Conservation (phyloP, 2,113 vertebrate genomes). For the Apeltes quadracus region DNA sequence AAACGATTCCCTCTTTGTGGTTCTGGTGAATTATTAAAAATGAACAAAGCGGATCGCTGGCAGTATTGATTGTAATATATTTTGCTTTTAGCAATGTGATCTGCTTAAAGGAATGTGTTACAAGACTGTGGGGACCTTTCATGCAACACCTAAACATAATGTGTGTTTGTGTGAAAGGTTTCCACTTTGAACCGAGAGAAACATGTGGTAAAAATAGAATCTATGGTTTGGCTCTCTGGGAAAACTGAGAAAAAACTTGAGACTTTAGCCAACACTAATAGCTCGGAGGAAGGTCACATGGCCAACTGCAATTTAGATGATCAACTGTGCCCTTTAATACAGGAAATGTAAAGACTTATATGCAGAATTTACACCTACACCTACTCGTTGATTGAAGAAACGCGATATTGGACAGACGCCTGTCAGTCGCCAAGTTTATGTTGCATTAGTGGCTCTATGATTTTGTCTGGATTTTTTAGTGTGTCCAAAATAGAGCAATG, state of each 20-base stretch:
- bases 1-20: conserved; percentile 7
- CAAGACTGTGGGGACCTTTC: conserved; percentile 16
- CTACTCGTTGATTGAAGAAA: conserved; percentile 29
- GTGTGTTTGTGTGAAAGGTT: conserved; percentile 46
- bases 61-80: conserved; percentile 44
- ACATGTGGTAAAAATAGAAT: conserved; percentile 51
- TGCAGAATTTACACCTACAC: conserved; percentile 48
- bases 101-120: conserved; percentile 21
- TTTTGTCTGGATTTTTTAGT: conserved; percentile 49
- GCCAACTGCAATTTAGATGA: conserved; percentile 45
- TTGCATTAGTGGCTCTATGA: conserved; percentile 49
- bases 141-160: conserved; percentile 29
- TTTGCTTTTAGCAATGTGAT: conserved; percentile 30
- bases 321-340: conserved; percentile 44
- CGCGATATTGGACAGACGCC: conserved; percentile 18
- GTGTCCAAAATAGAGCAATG: conserved; percentile 53
- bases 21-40: conserved; percentile 59
- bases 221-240: conserved; percentile 45
- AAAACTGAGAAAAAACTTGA: conserved; percentile 32
- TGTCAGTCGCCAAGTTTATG: conserved; percentile 40
- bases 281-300: conserved; percentile 31
- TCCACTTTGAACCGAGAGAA: conserved; percentile 44
- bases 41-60: conserved; percentile 48
- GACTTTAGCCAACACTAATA: conserved; percentile 55
- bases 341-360: conserved; percentile 44